A percentile compares a stretch with the other conserved stretches of the same genome.
These are phyloP conservation scores for Ophion obscuratus DNA, from an alignment of 2,888 invertebrate species.

Conservation along the genomic window DNA sequence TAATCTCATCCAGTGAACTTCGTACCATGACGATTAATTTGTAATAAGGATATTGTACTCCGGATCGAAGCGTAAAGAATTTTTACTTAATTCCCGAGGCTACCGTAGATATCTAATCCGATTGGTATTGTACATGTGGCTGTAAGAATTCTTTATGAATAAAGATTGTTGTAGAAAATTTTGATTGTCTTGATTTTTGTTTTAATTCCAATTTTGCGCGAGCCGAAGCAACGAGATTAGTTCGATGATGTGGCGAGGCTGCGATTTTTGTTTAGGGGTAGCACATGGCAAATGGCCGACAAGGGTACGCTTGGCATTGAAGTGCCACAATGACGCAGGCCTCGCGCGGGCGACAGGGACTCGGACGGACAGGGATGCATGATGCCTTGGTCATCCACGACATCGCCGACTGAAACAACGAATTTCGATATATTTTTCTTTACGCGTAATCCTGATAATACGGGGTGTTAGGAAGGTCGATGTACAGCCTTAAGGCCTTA, in stretches of 20 bases:
- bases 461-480: too few species aligned
- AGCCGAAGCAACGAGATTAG: background rate
- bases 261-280: background rate
- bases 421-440: background rate
- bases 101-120: slow-evolving; percentile 79
- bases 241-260: background rate
- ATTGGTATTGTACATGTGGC: slow-evolving; percentile 82
- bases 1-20: slow-evolving; percentile 77
- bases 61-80: slow-evolving; percentile 76
- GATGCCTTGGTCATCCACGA: slow-evolving; percentile 32
- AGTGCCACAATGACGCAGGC: slow-evolving; percentile 48
- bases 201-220: background rate
- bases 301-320: slow-evolving; percentile 44
- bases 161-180: slow-evolving; percentile 83
- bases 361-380: slow-evolving; percentile 38
- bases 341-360: slow-evolving; percentile 23
- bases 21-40: slow-evolving; percentile 80
- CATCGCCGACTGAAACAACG: slow-evolving; percentile 50
- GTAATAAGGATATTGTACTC: slow-evolving; percentile 78
- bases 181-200: background rate
- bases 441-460: background rate
- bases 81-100: slow-evolving; percentile 73
- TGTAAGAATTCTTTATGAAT: slow-evolving; percentile 83
- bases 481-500: too few species aligned
- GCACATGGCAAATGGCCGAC: slow-evolving; percentile 43